Percentiles rank a stretch among this genome's conserved stretches.
Evolutionary conservation across 2,888 invertebrate species (phyloP).

Genomic region (Acronicta alni): DNA sequence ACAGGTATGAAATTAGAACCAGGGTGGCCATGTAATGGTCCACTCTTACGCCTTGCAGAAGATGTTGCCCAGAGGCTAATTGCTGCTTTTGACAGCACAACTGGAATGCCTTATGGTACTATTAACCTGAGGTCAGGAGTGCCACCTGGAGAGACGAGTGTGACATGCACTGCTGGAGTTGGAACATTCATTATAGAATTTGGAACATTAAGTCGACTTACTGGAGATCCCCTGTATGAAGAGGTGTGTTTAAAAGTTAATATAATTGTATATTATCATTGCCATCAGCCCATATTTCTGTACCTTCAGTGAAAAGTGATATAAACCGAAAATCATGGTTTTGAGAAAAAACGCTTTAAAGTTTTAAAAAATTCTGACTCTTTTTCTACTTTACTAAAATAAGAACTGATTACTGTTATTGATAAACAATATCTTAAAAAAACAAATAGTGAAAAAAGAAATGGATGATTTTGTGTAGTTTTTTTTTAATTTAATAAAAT

Average conservation of each 20-base stretch:
- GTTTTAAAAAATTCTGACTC: no score
- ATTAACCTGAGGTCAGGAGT: slow-evolving; percentile 97
- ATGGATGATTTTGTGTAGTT: no score
- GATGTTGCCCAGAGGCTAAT: slow-evolving; percentile 97
- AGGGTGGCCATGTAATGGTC: slow-evolving; percentile 99
- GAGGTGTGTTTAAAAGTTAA: slow-evolving; percentile 86
- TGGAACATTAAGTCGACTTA: slow-evolving; percentile 97
- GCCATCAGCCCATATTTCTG: no score
- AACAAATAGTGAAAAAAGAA: no score
- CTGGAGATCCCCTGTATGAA: slow-evolving; percentile 98
- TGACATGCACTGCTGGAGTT: slow-evolving; percentile 99
- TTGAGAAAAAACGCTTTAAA: no score
- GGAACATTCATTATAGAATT: slow-evolving; percentile 99
- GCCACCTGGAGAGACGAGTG: slow-evolving; percentile 97
- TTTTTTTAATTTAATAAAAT: no score
- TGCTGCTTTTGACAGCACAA: slow-evolving; percentile 96
- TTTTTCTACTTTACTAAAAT: no score
- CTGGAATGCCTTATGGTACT: slow-evolving; percentile 99
- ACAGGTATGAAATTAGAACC: slow-evolving; percentile 95
- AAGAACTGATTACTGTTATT: no score
- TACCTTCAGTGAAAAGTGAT: no score
- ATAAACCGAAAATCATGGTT: no score
- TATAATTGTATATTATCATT: no score
- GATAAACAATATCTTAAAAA: no score
- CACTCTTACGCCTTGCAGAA: slow-evolving; percentile 97